Conservation (phyloP, 2,113 vertebrate genomes). For the Dromaius novaehollandiae region DNA sequence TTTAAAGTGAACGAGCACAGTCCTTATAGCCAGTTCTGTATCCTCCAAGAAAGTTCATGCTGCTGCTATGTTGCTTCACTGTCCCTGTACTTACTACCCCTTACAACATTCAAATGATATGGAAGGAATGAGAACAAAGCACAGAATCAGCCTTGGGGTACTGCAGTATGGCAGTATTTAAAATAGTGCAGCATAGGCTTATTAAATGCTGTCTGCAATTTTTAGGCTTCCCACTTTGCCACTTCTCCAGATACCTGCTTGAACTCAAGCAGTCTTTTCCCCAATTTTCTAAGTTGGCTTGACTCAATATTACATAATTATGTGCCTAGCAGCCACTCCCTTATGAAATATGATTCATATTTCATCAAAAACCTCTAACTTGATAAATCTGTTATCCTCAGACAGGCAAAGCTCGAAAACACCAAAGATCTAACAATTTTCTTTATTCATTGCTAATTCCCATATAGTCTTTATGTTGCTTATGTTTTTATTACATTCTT, state of each 20-base stretch:
- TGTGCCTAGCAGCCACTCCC: background rate
- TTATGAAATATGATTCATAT: background rate
- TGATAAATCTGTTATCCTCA: background rate
- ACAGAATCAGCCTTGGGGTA: background rate
- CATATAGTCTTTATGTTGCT: background rate
- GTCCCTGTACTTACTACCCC: background rate
- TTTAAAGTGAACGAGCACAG: background rate
- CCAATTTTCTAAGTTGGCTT: background rate
- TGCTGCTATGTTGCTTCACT: no score
- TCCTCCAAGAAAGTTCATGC: no score
- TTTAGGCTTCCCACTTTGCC: background rate
- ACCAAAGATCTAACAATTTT: background rate
- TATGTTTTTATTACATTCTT: background rate
- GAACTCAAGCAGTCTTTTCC: background rate
- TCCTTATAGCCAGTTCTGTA: background rate
- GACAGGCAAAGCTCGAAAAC: background rate
- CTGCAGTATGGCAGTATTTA: no score
- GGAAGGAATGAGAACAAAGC: background rate
- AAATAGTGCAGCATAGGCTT: background rate
- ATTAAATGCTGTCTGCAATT: background rate
- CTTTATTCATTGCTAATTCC: background rate
- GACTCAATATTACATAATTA: background rate
- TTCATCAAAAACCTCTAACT: background rate
- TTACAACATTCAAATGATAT: background rate
- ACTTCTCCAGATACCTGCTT: background rate